These are phyloP conservation scores for Chydorus sphaericus DNA, from an alignment of 2,888 invertebrate species.

Conservation along the genomic window DNA sequence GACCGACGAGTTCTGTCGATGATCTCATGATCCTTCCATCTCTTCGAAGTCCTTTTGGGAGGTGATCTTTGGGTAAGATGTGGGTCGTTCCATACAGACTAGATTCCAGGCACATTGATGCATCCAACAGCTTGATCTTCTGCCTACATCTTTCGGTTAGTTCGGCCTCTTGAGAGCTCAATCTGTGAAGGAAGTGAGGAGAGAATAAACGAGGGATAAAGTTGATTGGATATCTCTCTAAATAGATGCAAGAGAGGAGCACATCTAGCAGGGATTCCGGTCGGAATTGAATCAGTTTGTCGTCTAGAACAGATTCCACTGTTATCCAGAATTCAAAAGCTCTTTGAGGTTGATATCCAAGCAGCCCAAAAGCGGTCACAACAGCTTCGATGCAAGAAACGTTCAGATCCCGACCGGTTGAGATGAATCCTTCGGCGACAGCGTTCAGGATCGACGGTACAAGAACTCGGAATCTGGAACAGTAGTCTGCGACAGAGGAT, in stretches of 20 bases:
- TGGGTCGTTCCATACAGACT: slow-evolving; percentile 39
- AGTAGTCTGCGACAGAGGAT: slow-evolving; percentile 44
- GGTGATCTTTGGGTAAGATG: slow-evolving; percentile 38
- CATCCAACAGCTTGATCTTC: slow-evolving; percentile 45
- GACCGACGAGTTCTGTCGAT: slow-evolving; percentile 33
- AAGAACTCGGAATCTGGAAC: slow-evolving; percentile 40
- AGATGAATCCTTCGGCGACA: slow-evolving; percentile 41
- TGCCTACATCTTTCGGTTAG: slow-evolving; percentile 23
- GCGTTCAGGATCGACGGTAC: slow-evolving; percentile 41
- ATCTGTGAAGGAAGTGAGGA: slow-evolving; percentile 42
- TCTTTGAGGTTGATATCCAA: slow-evolving; percentile 40
- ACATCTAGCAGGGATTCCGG: slow-evolving; percentile 43
- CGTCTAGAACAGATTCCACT: slow-evolving; percentile 38
- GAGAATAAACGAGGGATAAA: slow-evolving; percentile 44
- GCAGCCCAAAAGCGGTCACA: slow-evolving; percentile 43
- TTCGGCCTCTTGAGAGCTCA: slow-evolving; percentile 32
- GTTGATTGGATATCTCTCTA: slow-evolving; percentile 43
- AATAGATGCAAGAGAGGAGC: slow-evolving; percentile 45
- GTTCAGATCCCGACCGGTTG: slow-evolving; percentile 34
- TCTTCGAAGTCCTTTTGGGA: slow-evolving; percentile 35
- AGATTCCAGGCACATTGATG: slow-evolving; percentile 46
- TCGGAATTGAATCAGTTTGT: slow-evolving; percentile 41
- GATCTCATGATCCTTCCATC: slow-evolving; percentile 40
- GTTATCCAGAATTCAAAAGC: slow-evolving; percentile 39
- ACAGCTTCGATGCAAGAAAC: slow-evolving; percentile 40